A percentile compares a stretch with the other conserved stretches of the same genome.
These are phyloP conservation scores for Argyresthia albistria DNA, from an alignment of 2,888 invertebrate species.

Conservation along the genomic window DNA sequence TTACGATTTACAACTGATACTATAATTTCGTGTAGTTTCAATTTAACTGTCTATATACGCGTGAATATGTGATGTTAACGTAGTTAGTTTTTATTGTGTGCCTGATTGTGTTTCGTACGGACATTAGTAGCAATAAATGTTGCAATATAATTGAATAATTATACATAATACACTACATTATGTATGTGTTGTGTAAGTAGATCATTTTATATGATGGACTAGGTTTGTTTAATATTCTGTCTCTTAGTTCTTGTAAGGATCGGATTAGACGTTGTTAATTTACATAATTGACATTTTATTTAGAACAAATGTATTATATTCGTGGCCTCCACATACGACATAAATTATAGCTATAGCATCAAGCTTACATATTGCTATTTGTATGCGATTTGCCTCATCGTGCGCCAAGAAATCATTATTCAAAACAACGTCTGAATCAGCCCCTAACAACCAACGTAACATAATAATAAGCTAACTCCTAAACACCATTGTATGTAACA, in stretches of 20 bases:
- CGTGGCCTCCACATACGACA: too few relatives aligned
- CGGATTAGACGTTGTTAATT: slow-evolving; percentile 25
- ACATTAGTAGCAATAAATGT: slow-evolving; percentile 48
- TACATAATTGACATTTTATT: slow-evolving; percentile 12
- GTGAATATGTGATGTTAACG: slow-evolving; percentile 22
- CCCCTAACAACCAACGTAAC: not conserved
- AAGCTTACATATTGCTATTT: too few relatives aligned
- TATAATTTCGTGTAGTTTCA: not conserved
- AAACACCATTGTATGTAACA: slow-evolving; percentile 68
- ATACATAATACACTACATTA: not conserved
- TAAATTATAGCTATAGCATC: too few relatives aligned
- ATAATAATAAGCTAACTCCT: slow-evolving; percentile 31
- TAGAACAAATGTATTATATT: too few relatives aligned
- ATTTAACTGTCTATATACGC: slow-evolving; percentile 16
- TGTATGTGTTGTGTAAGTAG: slow-evolving; percentile 10
- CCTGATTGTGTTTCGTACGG: slow-evolving; percentile 37
- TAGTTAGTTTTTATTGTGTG: slow-evolving; percentile 33
- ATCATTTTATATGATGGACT: slow-evolving; percentile 27
- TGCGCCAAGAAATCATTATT: not conserved
- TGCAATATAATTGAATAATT: slow-evolving; percentile 36
- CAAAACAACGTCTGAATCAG: not conserved
- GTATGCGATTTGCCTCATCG: too few relatives aligned
- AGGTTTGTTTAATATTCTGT: slow-evolving; percentile 28
- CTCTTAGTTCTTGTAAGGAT: slow-evolving; percentile 18
- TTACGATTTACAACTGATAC: not conserved